Evolutionary conservation across 2,113 vertebrate genomes (phyloP), one percentile per base, ranked within the genome.

Genomic region (Pluvianellus socialis): DNA sequence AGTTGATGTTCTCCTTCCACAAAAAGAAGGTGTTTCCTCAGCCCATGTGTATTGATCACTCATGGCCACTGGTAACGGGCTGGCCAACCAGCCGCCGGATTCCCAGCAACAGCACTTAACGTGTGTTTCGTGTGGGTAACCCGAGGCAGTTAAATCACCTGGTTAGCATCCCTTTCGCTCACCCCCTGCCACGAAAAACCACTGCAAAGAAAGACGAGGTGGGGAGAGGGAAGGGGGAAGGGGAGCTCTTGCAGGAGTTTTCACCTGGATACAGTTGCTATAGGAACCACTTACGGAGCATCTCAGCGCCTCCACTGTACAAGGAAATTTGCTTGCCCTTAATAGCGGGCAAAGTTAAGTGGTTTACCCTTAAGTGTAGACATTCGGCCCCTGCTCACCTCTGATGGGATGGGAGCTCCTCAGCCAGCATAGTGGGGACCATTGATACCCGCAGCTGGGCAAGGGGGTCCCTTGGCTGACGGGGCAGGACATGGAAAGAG

Each of bases 211-310:
- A 81, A 72, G 84, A 61, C 76, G 83, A 83, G 17, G 52, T 45
- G 75, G 42, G 76, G 30, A 79, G 93, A 18, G 27, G 40, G 40
- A 91, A 90, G 92, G 96, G 94, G 66, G 86, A 92, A 80, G 79
- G 93, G 86, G 58, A 95, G 70, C 66, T 86, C 50, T 82, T 73
- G 86, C 61, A 62, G 96, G 91, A 98, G 79, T 91, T 95, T 97
- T 97, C 83, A 92, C 95, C 91, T 97, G 83, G 97, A 96, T 95
- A 98, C 96, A 58, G 97, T 98, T 98, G 97, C 97, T 95, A 97
- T 98, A 96, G 98, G 96, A 98, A 98, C 97, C 94, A 94, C 61
- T 96, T 76, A 88, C 0, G 0, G 63, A 79, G 66, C 80, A 73
- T 94, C 94, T 95, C 4, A 0, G 52, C 4, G 45, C 79, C 85